phyloP scores from a whole-genome alignment of 2,113 vertebrate genomes.

The Calypte anna region DNA sequence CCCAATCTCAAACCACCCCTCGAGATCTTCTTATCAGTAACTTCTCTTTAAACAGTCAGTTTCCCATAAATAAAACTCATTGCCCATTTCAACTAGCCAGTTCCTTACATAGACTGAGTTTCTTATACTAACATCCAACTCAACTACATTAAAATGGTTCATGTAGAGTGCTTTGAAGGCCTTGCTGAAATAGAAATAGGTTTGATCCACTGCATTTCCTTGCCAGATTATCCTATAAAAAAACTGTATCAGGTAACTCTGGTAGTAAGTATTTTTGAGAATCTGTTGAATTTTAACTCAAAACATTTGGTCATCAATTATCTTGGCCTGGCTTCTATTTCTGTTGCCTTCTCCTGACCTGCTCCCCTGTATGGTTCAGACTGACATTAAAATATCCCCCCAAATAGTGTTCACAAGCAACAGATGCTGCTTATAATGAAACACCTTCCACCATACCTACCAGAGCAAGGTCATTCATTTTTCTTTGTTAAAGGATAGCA shows the following conservation, averaged over 20 bases:
- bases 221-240: background rate
- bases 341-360: background rate
- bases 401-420: background rate
- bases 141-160: background rate
- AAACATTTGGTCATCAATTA: background rate
- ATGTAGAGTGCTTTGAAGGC: background rate
- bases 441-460: background rate
- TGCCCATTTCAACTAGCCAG: background rate
- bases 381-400: background rate
- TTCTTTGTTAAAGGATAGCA: background rate
- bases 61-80: background rate
- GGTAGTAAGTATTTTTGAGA: background rate
- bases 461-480: background rate
- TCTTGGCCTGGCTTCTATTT: background rate
- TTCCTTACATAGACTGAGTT: background rate
- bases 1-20: background rate
- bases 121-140: background rate
- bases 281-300: background rate
- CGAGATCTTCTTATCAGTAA: background rate
- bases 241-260: background rate
- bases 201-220: background rate
- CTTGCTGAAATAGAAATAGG: background rate
- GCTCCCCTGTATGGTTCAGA: background rate
- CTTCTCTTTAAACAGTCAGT: background rate
- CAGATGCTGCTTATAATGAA: background rate